Percentiles rank a stretch among this genome's conserved stretches.
phyloP scores from a whole-genome alignment of 2,113 vertebrate genomes.

The Stegastes partitus region DNA sequence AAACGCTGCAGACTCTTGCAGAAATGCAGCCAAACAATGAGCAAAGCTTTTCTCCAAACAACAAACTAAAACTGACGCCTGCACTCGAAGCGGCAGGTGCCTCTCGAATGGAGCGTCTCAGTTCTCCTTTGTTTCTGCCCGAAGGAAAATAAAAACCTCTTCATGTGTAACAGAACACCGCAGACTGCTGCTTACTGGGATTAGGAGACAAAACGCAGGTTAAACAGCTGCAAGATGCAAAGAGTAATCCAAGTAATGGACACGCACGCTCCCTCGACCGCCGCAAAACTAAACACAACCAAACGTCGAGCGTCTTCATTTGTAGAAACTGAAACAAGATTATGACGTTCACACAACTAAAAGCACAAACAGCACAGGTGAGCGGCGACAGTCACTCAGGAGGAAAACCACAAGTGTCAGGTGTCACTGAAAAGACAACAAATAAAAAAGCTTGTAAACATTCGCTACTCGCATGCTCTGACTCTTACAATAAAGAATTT shows the following conservation, averaged over 20 bases:
- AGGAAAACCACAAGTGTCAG: slow-evolving; percentile 32
- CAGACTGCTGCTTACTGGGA: slow-evolving; percentile 27
- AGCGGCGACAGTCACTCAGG: not conserved
- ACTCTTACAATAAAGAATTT: not conserved
- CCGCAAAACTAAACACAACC: slow-evolving; percentile 5
- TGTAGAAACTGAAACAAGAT: not conserved
- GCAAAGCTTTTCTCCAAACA: not conserved
- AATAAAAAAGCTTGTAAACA: not conserved
- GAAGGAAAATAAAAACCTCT: slow-evolving; percentile 28
- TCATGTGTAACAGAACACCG: slow-evolving; percentile 44
- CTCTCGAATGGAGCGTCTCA: not conserved
- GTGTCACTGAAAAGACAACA: slow-evolving; percentile 31
- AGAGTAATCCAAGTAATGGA: slow-evolving; percentile 6
- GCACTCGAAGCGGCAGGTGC: slow-evolving; percentile 6
- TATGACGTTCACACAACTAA: too few relatives aligned
- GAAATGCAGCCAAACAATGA: not conserved
- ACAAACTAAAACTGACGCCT: not conserved
- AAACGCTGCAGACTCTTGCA: too few relatives aligned
- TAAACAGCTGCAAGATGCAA: slow-evolving; percentile 52
- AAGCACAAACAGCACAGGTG: slow-evolving; percentile 23
- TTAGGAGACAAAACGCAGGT: slow-evolving; percentile 40
- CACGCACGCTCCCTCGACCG: not conserved
- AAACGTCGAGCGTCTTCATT: not conserved
- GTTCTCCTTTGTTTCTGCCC: not conserved
- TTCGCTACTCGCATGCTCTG: slow-evolving; percentile 15